Evolutionary conservation across 1,140 invertebrate species (phyloP).

Genomic region (Eubasilissa regina): DNA sequence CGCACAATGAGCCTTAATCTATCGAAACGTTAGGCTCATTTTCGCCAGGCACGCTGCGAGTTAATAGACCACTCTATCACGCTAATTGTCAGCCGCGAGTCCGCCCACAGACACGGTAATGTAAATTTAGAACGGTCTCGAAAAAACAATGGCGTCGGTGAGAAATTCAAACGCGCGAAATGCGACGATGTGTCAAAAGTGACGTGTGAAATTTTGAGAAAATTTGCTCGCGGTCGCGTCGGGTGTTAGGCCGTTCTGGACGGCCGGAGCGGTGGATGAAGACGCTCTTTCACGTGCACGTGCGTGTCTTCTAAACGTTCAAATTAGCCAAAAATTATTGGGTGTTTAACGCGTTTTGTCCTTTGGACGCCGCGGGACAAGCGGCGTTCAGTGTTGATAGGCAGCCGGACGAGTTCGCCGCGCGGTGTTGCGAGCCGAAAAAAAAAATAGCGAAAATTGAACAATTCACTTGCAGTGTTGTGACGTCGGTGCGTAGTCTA

Average conservation of each 20-base stretch:
- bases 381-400: not conserved
- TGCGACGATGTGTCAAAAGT: constrained; percentile 5
- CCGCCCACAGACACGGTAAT: constrained; percentile 27
- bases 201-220: not conserved
- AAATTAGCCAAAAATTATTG: constrained; percentile 52
- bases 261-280: not conserved
- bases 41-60: not conserved
- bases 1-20: not conserved
- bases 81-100: constrained; percentile 22
- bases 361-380: constrained; percentile 4
- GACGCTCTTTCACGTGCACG: constrained; percentile 22
- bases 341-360: constrained; percentile 46
- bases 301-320: constrained; percentile 36
- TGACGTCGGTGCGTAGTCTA: not conserved
- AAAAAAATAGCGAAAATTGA: no score
- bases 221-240: constrained; percentile 10
- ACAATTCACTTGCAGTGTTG: no score
- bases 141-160: not conserved
- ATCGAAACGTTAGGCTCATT: not conserved
- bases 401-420: not conserved
- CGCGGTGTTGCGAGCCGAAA: not conserved
- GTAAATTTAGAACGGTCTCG: constrained; percentile 5
- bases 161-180: not conserved
- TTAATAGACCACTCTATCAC: constrained; percentile 19
- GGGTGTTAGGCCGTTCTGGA: not conserved